Conservation (phyloP, 2,888 invertebrate genomes). For the Tipula confusa region DNA sequence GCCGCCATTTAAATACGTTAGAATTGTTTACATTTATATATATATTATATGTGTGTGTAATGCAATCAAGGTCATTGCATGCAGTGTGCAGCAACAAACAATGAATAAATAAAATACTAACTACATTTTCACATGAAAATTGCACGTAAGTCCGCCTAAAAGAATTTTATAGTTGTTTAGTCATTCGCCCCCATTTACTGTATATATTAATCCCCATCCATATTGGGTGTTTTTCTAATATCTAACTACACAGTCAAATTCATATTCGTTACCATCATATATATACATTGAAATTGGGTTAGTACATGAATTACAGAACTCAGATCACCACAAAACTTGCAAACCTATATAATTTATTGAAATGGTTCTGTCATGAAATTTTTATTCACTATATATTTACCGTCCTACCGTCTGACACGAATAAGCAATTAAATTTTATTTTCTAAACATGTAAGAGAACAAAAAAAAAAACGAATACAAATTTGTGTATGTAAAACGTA, state of each 20-base stretch:
- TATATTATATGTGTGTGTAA: no score
- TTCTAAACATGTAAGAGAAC: neutral
- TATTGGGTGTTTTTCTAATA: neutral
- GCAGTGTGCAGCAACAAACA: conserved; percentile 16
- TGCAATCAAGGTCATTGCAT: conserved; percentile 20
- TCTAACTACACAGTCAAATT: neutral
- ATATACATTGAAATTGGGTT: neutral
- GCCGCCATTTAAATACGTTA: neutral
- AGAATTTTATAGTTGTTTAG: neutral
- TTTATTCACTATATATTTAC: conserved; percentile 6
- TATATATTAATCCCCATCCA: neutral
- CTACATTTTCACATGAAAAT: neutral
- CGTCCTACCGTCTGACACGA: conserved; percentile 30
- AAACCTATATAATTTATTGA: neutral
- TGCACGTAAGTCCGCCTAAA: conserved; percentile 9
- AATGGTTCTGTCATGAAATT: conserved; percentile 25
- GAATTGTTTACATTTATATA: neutral
- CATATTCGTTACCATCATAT: no score
- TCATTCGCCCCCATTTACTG: neutral
- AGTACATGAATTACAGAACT: neutral
- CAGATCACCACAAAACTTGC: neutral
- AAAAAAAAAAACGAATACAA: neutral
- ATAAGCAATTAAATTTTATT: conserved; percentile 29
- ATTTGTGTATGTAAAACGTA: neutral
- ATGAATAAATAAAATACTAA: neutral